Percentiles rank a stretch among this genome's conserved stretches.
Evolutionary conservation across 2,888 invertebrate species (phyloP).

Genomic region (Melanargia galathea): DNA sequence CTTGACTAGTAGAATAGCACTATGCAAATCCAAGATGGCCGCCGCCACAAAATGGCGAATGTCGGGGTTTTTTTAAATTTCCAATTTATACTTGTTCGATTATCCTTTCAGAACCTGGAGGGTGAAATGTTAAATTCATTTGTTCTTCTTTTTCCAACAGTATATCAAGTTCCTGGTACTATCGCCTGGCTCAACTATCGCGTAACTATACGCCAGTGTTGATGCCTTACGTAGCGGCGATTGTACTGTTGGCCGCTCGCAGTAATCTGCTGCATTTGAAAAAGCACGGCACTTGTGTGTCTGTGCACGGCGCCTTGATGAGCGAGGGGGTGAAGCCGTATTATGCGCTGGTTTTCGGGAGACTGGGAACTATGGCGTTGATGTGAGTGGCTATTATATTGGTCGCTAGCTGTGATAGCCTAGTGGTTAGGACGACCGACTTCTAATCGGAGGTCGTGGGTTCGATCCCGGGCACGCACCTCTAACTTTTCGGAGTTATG

Average conservation of each 20-base stretch:
- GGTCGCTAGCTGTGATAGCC: too few species aligned
- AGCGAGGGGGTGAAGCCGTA: conserved; percentile 82
- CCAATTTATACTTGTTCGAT: neutral
- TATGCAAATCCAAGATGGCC: too few species aligned
- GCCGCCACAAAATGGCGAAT: too few species aligned
- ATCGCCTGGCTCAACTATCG: conserved; percentile 84
- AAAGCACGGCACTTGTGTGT: conserved; percentile 59
- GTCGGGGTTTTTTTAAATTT: neutral
- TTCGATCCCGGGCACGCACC: too few species aligned
- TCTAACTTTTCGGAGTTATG: too few species aligned
- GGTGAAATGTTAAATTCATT: neutral
- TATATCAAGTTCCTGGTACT: conserved; percentile 81
- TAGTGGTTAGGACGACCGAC: too few species aligned
- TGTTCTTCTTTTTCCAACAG: conserved; percentile 59
- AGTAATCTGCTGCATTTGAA: conserved; percentile 53
- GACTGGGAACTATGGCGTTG: conserved; percentile 67
- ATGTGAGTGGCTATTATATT: conserved; percentile 63
- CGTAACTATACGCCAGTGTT: conserved; percentile 85
- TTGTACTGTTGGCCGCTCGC: conserved; percentile 83
- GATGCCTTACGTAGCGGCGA: conserved; percentile 85
- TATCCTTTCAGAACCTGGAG: conserved; percentile 18
- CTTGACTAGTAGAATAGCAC: too few species aligned
- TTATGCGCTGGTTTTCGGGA: conserved; percentile 76
- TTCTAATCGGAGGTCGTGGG: too few species aligned
- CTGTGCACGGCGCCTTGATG: conserved; percentile 81